Conservation (phyloP, 2,797 vertebrate genomes). For the Neomorphus geoffroyi region DNA sequence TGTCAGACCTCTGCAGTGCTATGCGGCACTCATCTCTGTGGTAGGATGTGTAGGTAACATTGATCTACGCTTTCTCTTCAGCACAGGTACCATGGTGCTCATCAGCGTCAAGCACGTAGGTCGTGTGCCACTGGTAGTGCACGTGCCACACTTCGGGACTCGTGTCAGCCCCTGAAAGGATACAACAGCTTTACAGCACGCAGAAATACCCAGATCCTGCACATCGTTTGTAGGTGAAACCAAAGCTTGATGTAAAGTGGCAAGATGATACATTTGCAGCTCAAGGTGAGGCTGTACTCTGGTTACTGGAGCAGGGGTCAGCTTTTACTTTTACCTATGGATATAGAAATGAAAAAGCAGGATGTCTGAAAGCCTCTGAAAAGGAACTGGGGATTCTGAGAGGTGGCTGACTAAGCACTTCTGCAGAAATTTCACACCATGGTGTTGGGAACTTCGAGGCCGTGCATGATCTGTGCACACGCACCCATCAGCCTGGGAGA, state of each 20-base stretch:
- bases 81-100: neutral
- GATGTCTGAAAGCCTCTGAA: neutral
- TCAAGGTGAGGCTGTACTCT: neutral
- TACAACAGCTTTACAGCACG: neutral
- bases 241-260: neutral
- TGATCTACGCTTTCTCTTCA: neutral
- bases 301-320: neutral
- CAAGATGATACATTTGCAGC: neutral
- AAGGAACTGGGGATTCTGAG: neutral
- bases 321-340: neutral
- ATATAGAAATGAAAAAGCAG: neutral
- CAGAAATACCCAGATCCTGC: neutral
- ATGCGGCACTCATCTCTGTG: neutral
- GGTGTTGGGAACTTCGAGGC: rapidly evolving
- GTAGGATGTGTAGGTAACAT: neutral
- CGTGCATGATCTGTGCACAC: neutral
- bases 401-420: neutral
- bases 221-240: neutral
- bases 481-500: neutral
- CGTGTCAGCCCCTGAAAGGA: neutral
- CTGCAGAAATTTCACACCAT: neutral
- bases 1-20: neutral
- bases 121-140: rapidly evolving
- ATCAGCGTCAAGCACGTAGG: rapidly evolving
- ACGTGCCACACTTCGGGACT: rapidly evolving